These are phyloP conservation scores for Caenorhabditis sp. DNA, from an alignment of 2,888 invertebrate species.

Conservation along the genomic window DNA sequence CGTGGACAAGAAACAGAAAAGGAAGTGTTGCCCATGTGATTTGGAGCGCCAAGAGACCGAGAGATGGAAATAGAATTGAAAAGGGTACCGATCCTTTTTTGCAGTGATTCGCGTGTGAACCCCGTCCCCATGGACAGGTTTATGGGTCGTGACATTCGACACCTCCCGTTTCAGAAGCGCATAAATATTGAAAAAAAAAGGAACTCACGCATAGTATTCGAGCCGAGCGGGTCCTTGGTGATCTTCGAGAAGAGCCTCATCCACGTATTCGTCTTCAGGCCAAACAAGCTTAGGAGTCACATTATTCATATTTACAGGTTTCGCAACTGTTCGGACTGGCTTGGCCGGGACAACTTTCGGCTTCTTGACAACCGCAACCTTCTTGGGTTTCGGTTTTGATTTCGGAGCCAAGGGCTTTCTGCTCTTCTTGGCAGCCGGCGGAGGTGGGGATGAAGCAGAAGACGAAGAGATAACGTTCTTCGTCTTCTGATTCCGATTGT, in stretches of 20 bases:
- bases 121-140: too few relatives aligned
- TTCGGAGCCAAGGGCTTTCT: slow-evolving; percentile 1
- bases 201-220: slow-evolving; percentile 67
- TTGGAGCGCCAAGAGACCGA: too few relatives aligned
- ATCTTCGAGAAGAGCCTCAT: slow-evolving; percentile 52
- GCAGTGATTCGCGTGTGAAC: too few relatives aligned
- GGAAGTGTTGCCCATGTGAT: too few relatives aligned
- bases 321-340: not conserved
- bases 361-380: not conserved
- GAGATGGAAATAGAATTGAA: too few relatives aligned
- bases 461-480: slow-evolving; percentile 38
- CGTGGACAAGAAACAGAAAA: too few relatives aligned
- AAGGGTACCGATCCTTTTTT: too few relatives aligned
- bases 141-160: too few relatives aligned
- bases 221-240: slow-evolving; percentile 59
- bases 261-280: slow-evolving; percentile 59
- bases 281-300: slow-evolving; percentile 53
- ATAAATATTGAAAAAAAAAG: slow-evolving; percentile 2
- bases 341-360: not conserved
- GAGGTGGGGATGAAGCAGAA: slow-evolving; percentile 11
- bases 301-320: slow-evolving; percentile 17
- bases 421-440: not conserved
- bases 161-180: too few relatives aligned
- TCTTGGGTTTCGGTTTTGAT: not conserved
- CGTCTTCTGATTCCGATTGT: slow-evolving; percentile 22